phyloP scores from a whole-genome alignment of 2,797 vertebrate species.

The Capromys pilorides region DNA sequence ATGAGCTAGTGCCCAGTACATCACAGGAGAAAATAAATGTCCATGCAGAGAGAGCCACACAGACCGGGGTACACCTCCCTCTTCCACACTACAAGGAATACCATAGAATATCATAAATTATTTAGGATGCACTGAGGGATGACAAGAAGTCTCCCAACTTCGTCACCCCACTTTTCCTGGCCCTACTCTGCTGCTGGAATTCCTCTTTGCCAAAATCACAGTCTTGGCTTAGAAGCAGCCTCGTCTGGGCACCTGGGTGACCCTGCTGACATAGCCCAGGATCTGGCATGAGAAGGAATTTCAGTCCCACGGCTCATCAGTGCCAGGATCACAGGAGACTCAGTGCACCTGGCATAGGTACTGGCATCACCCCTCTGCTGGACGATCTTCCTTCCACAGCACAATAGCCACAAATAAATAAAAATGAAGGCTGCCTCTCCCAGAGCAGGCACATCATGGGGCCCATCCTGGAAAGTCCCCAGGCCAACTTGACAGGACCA shows the following conservation, averaged over 20 bases:
- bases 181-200: rapidly evolving
- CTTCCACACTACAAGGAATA: neutral
- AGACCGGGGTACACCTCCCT: neutral
- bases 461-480: neutral
- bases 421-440: neutral
- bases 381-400: neutral
- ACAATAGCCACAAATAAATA: neutral
- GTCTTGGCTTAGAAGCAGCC: neutral
- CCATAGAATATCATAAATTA: neutral
- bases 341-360: rapidly evolving
- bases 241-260: neutral
- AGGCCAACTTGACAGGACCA: neutral
- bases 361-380: neutral
- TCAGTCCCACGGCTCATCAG: neutral
- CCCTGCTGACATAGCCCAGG: neutral
- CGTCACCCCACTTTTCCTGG: neutral
- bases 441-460: neutral
- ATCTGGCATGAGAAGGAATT: neutral
- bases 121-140: neutral
- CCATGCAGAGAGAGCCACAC: neutral
- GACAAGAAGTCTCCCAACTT: neutral
- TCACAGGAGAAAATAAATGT: neutral
- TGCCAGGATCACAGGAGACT: neutral
- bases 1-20: rapidly evolving
- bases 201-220: neutral